A percentile compares a stretch with the other conserved stretches of the same genome.
phyloP scores from a whole-genome alignment of 2,113 vertebrate genomes.

The Pampusana beccarii region DNA sequence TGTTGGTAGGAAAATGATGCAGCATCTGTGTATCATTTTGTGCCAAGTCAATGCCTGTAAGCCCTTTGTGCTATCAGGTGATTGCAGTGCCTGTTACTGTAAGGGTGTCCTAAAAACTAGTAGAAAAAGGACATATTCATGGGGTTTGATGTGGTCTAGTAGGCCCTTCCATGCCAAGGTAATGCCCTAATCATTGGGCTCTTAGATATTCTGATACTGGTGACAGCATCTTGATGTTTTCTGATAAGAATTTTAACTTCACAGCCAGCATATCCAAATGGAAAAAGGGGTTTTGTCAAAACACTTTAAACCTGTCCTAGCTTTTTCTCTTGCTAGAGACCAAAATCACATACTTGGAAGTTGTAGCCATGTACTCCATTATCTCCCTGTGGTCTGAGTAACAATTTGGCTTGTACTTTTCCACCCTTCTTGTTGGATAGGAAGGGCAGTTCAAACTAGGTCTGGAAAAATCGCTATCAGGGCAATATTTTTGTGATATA shows the following conservation, averaged over 20 bases:
- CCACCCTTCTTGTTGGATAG: background rate
- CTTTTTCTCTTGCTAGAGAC: background rate
- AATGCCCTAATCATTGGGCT: background rate
- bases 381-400: background rate
- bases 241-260: background rate
- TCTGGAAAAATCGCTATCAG: fast-evolving
- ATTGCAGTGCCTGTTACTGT: background rate
- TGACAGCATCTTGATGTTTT: background rate
- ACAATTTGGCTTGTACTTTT: background rate
- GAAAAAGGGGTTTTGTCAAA: background rate
- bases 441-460: background rate
- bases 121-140: background rate
- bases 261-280: background rate
- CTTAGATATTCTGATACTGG: background rate
- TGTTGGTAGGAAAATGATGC: background rate
- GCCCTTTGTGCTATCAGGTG: background rate
- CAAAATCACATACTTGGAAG: background rate
- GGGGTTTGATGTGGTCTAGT: background rate
- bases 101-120: background rate
- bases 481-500: background rate
- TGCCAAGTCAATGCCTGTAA: background rate
- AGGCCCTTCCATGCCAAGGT: background rate
- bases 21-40: background rate
- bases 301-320: background rate
- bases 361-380: background rate